phyloP scores from a whole-genome alignment of 1,140 invertebrate genomes.

The Macrobrachium rosenbergii region DNA sequence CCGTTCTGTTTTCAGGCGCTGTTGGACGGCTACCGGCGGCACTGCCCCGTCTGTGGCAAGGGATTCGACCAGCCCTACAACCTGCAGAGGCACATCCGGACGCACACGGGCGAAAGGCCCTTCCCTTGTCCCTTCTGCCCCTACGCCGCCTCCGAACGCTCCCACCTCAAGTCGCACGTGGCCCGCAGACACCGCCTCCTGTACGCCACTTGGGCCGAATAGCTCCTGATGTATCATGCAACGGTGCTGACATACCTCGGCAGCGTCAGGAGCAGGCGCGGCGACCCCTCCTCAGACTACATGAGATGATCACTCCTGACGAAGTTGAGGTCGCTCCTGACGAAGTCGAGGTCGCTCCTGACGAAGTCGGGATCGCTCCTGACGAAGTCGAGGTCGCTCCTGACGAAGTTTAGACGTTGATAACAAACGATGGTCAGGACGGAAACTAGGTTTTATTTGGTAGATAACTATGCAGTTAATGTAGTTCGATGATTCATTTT shows the following conservation, averaged over 20 bases:
- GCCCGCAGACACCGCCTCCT: conserved; percentile 51
- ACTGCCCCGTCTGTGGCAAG: conserved; percentile 59
- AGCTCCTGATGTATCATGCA: conserved; percentile 14
- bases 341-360: not conserved
- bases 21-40: conserved; percentile 56
- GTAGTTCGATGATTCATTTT: too few relatives aligned
- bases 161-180: conserved; percentile 57
- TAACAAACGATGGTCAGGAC: conserved; percentile 4
- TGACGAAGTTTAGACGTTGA: not conserved
- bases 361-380: conserved; percentile 20
- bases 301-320: conserved; percentile 5
- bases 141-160: conserved; percentile 57
- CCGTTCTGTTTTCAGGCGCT: conserved; percentile 39
- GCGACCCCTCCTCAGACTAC: conserved; percentile 6
- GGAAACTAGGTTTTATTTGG: too few relatives aligned
- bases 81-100: conserved; percentile 60
- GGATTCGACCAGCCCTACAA: conserved; percentile 61
- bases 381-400: conserved; percentile 23
- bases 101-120: conserved; percentile 56
- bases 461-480: too few relatives aligned
- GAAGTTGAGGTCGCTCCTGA: conserved; percentile 10
- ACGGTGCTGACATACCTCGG: too few relatives aligned
- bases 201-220: conserved; percentile 52
- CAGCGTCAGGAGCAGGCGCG: not conserved
- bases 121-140: conserved; percentile 59